Conservation (phyloP, 2,888 invertebrate genomes). For the Sesia bembeciformis region DNA sequence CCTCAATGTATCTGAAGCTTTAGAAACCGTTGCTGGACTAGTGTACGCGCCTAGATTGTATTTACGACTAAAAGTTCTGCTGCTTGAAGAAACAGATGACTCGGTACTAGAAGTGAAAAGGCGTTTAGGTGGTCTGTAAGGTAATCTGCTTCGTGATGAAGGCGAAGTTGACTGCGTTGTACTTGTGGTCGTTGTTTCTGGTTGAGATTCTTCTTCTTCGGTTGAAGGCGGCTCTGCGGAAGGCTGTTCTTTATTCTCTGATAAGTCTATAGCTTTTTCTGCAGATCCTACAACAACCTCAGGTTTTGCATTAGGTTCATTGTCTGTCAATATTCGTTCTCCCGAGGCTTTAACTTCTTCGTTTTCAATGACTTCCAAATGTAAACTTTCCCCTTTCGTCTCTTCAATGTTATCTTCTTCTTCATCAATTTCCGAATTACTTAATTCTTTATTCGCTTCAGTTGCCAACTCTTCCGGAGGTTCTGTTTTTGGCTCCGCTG, state of each 20-base stretch:
- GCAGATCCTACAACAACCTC: constrained; percentile 30
- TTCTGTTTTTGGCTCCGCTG: constrained; percentile 18
- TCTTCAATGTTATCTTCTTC: not conserved
- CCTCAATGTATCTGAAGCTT: constrained; percentile 34
- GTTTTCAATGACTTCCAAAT: not conserved
- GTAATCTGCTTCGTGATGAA: constrained; percentile 40
- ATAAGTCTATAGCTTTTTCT: constrained; percentile 30
- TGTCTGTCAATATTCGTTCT: constrained; percentile 1
- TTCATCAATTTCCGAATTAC: not conserved
- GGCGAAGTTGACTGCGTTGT: constrained; percentile 30
- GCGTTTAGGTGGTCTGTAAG: constrained; percentile 56
- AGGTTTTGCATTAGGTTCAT: constrained; percentile 15
- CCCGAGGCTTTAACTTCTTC: constrained; percentile 3
- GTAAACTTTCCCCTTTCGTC: not conserved
- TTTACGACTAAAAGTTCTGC: constrained; percentile 62
- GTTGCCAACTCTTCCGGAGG: constrained; percentile 13
- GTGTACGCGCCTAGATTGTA: constrained; percentile 64
- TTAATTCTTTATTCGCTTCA: not conserved
- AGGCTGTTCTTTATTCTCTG: constrained; percentile 22
- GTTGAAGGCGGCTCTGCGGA: constrained; percentile 16
- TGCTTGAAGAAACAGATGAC: constrained; percentile 41
- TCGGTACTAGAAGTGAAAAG: constrained; percentile 60
- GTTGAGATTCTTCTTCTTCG: constrained; percentile 13
- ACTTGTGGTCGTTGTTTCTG: constrained; percentile 14
- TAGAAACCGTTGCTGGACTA: constrained; percentile 51